Conservation (phyloP, 2,113 vertebrate genomes). For the Gambusia holbrooki region DNA sequence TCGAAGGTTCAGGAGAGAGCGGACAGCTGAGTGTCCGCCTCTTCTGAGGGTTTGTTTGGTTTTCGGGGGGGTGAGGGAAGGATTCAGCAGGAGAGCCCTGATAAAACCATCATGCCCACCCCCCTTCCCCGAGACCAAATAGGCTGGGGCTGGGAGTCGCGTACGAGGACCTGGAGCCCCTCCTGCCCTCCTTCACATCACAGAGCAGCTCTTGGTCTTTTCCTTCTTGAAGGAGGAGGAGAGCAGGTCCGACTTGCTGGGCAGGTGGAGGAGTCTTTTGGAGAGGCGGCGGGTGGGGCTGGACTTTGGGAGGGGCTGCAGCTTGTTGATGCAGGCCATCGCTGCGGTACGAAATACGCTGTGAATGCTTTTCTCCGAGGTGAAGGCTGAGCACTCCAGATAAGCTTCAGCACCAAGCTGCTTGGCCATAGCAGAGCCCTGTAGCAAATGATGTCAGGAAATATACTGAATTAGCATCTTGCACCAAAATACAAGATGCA, state of each 20-base stretch:
- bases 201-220: conserved; percentile 93
- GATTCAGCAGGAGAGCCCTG: conserved; percentile 75
- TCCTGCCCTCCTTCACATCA: conserved; percentile 88
- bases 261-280: conserved; percentile 92
- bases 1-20: conserved; percentile 79
- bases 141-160: conserved; percentile 64
- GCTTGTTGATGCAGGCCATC: conserved; percentile 87
- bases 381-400: conserved; percentile 94
- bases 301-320: conserved; percentile 78
- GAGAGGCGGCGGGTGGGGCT: conserved; percentile 90
- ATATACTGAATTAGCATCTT: background rate
- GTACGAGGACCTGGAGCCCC: conserved; percentile 54
- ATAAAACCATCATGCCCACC: conserved; percentile 77
- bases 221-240: conserved; percentile 94
- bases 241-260: conserved; percentile 92
- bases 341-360: conserved; percentile 92
- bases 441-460: conserved; percentile 12
- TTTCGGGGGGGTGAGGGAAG: conserved; percentile 77
- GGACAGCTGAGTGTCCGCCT: conserved; percentile 78
- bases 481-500: accelerated
- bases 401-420: conserved; percentile 92
- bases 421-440: conserved; percentile 91
- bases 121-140: conserved; percentile 78
- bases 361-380: conserved; percentile 95
- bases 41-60: conserved; percentile 75